Base-by-base conservation (phyloP, 2,113 vertebrate species). In the Willisornis vidua region DNA sequence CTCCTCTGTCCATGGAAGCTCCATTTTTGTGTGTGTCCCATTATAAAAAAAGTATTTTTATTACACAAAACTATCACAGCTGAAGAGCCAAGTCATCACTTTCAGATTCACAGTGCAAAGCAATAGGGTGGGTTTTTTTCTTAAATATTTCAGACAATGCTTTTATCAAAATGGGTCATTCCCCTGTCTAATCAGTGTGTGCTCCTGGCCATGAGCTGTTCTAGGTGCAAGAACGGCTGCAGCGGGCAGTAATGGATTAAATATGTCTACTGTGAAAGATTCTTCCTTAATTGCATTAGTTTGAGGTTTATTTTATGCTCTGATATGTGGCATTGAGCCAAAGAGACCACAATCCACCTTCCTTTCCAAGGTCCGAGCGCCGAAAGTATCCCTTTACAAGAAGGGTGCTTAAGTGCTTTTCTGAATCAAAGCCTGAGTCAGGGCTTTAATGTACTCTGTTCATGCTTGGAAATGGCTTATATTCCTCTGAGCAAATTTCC, bases 371-470 rank as follows among this genome's bases (percentile, higher is more conserved):
- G 93, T 90, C 96, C 90, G 1, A 93, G 70, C 5, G 3, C 65
- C 9, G 23, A 92, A n/a, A 89, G 76, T 87, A 96, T 96, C 88
- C 92, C 90, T 95, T 95, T 97, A 96, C 94, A 96, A 96, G 96
- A 95, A 95, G 80, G 96, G 65, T 79, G 90, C 93, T 95, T 96
- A 96, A 97, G 96, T 96, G 96, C 96, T 96, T 96, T 96, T 92
- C 94, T 97, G 96, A 97, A 93, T 97, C 96, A 90, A 96, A 96
- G 96, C 94, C 93, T 96, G 96, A 93, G 73, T 95, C 93, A 93
- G 92, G 87, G 88, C 88, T 94, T 95, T 95, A 95, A 95, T 96
- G 92, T 94, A 91, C 93, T 89, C 85, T 55, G 39, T 77, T 72
- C 89, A 73, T 90, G 87, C 90, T 90, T 97, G 92, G 93, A 92